Percentiles rank a stretch among this genome's conserved stretches.
Conservation (phyloP, 2,797 vertebrate species). For the Micrastur ruficollis region DNA sequence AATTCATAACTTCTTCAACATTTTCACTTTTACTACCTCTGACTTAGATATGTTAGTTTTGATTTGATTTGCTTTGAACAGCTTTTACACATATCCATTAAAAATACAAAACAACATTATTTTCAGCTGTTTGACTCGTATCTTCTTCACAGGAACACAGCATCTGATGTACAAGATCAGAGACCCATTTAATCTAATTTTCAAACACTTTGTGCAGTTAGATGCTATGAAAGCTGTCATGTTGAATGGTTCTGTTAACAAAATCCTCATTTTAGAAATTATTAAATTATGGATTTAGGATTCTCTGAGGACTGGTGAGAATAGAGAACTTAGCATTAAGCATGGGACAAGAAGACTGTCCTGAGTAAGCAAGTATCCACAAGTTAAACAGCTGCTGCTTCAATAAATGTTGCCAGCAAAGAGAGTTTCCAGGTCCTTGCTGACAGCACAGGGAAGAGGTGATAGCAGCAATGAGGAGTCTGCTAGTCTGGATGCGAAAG, state of each 20-base stretch:
- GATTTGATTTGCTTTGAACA: conserved; percentile 26
- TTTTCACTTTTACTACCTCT: neutral
- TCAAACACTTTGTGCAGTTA: conserved; percentile 25
- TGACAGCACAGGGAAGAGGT: neutral
- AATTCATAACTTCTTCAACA: neutral
- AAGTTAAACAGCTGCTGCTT: neutral
- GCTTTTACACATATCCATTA: conserved; percentile 21
- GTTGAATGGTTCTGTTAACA: neutral
- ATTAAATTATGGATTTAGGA: conserved; percentile 15
- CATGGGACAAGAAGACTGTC: neutral
- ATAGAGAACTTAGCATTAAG: neutral
- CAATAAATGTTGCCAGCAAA: neutral
- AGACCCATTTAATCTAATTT: conserved; percentile 48
- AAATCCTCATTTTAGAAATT: conserved; percentile 8
- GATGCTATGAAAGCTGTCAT: neutral
- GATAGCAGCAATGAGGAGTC: neutral
- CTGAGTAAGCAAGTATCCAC: neutral
- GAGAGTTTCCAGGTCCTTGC: neutral
- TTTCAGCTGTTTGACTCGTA: conserved; percentile 15
- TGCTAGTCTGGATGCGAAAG: neutral
- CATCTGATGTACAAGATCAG: conserved; percentile 45
- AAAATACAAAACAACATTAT: conserved; percentile 54
- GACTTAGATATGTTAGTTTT: conserved; percentile 11
- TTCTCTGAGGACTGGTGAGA: neutral
- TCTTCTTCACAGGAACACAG: conserved; percentile 40